Evolutionary conservation across 2,113 vertebrate species (phyloP).

Genomic region (Oxygymnocypris stewartii): DNA sequence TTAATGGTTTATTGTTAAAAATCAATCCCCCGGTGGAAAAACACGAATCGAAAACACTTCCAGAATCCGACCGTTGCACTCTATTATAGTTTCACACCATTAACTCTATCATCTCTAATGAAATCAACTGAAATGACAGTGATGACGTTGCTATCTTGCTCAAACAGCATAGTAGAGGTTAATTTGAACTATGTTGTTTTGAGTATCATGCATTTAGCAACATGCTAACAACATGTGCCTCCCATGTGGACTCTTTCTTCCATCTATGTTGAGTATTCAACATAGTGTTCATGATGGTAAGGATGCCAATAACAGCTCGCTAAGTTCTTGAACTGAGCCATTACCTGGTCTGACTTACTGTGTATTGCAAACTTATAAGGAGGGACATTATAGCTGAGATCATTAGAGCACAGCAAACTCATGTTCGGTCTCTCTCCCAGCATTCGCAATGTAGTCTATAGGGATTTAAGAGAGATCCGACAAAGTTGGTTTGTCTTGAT

Average conservation of each 20-base stretch:
- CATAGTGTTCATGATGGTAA: background rate
- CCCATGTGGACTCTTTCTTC: background rate
- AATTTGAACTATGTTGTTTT: background rate
- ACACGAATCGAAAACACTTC: no score
- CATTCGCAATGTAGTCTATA: background rate
- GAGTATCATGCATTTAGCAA: background rate
- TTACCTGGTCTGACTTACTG: background rate
- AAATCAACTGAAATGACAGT: background rate
- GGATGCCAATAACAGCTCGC: no score
- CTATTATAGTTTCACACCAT: no score
- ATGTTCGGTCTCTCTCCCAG: background rate
- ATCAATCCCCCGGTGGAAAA: no score
- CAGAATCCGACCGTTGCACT: no score
- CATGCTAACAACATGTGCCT: background rate
- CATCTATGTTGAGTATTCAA: background rate
- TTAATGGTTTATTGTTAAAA: no score
- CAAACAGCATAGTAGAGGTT: no score
- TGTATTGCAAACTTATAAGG: background rate
- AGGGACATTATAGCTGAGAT: background rate
- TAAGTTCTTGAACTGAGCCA: background rate
- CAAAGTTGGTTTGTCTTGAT: constrained; percentile 29
- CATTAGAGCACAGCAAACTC: background rate
- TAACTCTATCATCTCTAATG: no score
- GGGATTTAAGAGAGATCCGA: constrained; percentile 32
- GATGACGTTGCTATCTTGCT: background rate